A percentile compares a stretch with the other conserved stretches of the same genome.
phyloP scores from a whole-genome alignment of 2,888 invertebrate genomes.

The Trypoxylon attenuatum region DNA sequence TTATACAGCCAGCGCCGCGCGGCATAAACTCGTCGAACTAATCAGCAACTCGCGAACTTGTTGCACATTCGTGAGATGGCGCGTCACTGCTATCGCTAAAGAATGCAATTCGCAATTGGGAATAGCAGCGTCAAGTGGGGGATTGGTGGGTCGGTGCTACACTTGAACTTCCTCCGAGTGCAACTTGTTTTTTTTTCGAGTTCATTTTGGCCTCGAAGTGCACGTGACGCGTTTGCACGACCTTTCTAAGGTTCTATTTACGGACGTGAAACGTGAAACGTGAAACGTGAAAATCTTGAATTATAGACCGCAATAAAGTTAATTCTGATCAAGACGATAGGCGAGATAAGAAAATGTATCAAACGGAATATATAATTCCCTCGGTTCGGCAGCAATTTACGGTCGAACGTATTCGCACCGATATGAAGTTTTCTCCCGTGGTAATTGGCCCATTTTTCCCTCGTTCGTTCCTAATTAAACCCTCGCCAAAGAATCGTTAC shows the following conservation, averaged over 20 bases:
- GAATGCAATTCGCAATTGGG: neutral
- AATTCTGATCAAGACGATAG: too few species aligned
- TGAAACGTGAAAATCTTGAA: conserved; percentile 23
- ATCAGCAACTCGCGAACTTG: conserved; percentile 33
- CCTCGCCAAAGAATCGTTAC: too few species aligned
- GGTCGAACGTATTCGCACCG: conserved; percentile 41
- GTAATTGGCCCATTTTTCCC: too few species aligned
- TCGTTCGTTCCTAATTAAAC: too few species aligned
- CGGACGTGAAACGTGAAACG: too few species aligned
- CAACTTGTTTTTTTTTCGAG: neutral
- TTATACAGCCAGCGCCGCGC: conserved; percentile 48
- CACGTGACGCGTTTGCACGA: neutral
- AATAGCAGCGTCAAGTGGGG: too few species aligned
- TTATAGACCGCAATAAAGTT: conserved; percentile 23
- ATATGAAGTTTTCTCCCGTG: conserved; percentile 13
- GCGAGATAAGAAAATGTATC: conserved; percentile 42
- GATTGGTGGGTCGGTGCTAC: neutral
- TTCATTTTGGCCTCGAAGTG: neutral
- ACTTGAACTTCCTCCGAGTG: neutral
- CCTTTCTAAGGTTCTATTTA: too few species aligned
- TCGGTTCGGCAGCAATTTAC: conserved; percentile 55
- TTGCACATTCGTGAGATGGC: conserved; percentile 49
- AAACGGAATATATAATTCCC: conserved; percentile 52
- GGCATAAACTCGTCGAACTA: conserved; percentile 44
- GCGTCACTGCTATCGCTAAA: conserved; percentile 32